These are phyloP conservation scores for Buceros bicornis DNA, from an alignment of 2,797 vertebrate species.

Conservation along the genomic window DNA sequence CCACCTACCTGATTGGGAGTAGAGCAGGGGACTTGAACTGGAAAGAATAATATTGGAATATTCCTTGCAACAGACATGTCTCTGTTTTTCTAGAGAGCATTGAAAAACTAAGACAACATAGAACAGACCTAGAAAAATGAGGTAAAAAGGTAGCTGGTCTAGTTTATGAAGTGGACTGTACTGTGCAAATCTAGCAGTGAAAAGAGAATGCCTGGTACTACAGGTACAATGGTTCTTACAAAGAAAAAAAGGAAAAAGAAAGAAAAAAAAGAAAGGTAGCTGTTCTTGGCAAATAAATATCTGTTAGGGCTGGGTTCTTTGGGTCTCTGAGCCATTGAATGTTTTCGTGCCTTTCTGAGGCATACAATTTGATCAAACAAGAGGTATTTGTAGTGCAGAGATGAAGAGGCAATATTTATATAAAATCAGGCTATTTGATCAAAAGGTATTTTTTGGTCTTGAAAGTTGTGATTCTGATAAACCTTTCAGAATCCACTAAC, in stretches of 20 bases:
- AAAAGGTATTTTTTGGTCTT: not conserved
- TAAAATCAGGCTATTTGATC: not conserved
- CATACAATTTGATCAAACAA: not conserved
- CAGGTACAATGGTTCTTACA: not conserved
- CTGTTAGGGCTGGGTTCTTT: not conserved
- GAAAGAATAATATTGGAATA: not conserved
- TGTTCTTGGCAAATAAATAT: not conserved
- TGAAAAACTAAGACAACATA: not conserved
- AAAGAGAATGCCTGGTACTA: not conserved
- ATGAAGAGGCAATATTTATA: not conserved
- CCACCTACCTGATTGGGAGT: not conserved
- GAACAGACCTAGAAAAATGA: not conserved
- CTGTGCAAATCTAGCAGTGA: not conserved
- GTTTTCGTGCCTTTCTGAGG: not conserved
- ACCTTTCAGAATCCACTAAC: not conserved
- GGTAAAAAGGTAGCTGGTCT: not conserved
- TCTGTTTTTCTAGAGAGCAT: not conserved
- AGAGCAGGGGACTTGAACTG: not conserved
- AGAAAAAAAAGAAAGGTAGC: not conserved
- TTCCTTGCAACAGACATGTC: not conserved
- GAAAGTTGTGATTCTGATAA: not conserved
- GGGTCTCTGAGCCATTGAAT: not conserved
- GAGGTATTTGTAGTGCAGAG: not conserved
- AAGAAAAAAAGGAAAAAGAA: too few species aligned
- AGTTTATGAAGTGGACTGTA: not conserved